Base-by-base conservation (phyloP, 2,797 vertebrate species). In the Nothura maculosa region DNA sequence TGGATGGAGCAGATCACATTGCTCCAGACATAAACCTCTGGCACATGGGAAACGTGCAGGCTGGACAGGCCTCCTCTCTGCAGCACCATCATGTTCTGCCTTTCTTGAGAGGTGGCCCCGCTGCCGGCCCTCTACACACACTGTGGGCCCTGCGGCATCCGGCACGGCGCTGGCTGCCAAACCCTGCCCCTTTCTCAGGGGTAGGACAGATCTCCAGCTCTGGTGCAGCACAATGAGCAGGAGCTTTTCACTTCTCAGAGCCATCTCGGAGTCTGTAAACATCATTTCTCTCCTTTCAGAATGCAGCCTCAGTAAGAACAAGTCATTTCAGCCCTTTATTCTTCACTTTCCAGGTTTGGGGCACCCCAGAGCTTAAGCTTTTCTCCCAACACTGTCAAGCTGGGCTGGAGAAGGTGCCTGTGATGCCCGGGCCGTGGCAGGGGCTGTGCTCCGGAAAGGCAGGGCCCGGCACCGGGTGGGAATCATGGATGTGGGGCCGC, bases 391-490 rank as follows among this genome's bases (percentile, higher is more conserved):
- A 72, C 14, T 2, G 6, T 21, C 45, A 62, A 72, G 38, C 18
- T 75, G 66, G 74, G 34, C 28, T 40, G 57, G 40, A 67, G 10
- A 62, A 5, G 2, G 4, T 75, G 24, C 30, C 34, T 57, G 13
- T 0, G 2, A 8, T 68, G 83, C 1, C 0, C 25, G 75, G 76
- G 32, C n/a, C 0, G 1, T 30, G 10, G n/a, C 63, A 0, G 0
- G 60, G 32, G 27, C 68, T 54, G 3, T 18, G 50, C 34, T 62
- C 28, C 89, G 13, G 50, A 43, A 10, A 62, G 34, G 11, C 28
- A 14, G n/a, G 7, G 22, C 92, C 38, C 6, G 34, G 54, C 18
- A 81, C 89, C 16, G 16, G 45, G 69, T 40, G n/a, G 38, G 66
- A 78, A 85, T 1, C 38, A 6, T 0, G 1, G 78, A 18, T 8